Conservation (phyloP, 1,140 invertebrate species). For the Choristoneura fumiferana region DNA sequence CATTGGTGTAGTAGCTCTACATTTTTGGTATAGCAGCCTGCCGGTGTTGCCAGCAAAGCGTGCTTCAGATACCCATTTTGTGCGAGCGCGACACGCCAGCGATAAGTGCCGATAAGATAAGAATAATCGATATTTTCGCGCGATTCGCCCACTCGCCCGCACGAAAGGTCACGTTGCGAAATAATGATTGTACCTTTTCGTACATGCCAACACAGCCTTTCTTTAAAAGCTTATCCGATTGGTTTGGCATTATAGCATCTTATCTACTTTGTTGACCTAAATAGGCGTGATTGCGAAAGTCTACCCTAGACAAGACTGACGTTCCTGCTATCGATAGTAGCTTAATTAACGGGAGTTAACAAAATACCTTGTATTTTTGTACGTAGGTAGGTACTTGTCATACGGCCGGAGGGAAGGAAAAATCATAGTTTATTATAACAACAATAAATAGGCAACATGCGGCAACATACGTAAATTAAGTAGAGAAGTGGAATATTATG, state of each 20-base stretch:
- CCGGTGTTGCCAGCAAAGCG: slow-evolving; percentile 37
- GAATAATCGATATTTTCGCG: slow-evolving; percentile 73
- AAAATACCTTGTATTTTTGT: no score
- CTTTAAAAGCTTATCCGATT: slow-evolving; percentile 14
- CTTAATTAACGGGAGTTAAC: no score
- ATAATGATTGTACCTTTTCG: slow-evolving; percentile 33
- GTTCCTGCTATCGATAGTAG: no score
- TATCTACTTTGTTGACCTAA: no score
- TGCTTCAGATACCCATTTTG: slow-evolving; percentile 58
- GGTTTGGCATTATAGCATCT: background rate
- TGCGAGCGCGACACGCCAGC: slow-evolving; percentile 57
- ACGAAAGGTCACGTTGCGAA: slow-evolving; percentile 69
- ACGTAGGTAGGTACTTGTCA: no score
- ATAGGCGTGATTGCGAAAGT: no score
- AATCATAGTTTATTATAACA: no score
- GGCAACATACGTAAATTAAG: no score
- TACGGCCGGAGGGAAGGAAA: no score
- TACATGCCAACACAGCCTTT: slow-evolving; percentile 25
- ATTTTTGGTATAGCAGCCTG: background rate
- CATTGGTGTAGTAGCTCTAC: background rate
- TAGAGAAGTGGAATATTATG: no score
- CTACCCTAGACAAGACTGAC: no score
- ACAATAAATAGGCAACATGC: no score
- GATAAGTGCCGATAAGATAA: slow-evolving; percentile 70
- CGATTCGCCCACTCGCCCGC: slow-evolving; percentile 52